Evolutionary conservation across 2,113 vertebrate species (phyloP), one percentile per base, ranked within the genome.

Genomic region (Epinephelus fuscoguttatus): DNA sequence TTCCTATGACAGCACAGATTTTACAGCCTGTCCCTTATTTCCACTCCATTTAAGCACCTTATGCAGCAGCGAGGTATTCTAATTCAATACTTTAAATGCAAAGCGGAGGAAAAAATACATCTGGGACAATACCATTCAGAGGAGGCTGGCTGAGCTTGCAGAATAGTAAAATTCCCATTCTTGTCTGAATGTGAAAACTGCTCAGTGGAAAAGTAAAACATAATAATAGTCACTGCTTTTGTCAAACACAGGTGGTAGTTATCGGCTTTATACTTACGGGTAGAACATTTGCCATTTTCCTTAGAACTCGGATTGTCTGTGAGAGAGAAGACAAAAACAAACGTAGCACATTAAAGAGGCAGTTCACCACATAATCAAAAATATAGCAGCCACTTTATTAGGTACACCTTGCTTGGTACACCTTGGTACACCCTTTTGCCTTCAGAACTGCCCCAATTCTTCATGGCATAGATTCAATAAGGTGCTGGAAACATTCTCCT

Each of bases 301-400:
- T 96, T n/a, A 99, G 84, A 94, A 97, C 96, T 64, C 98, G 94
- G 88, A 99, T 99, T 57, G 97, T 97, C 98, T 99, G 74, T 13
- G 27, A 73, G 70, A n/a, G 63, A 84, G 15, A 86, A 52, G 55
- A 88, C 18, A 84, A 77, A 75, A 72, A 55, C 4, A 52, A 68
- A 71, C 1, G 11, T 18, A 67, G 1, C 1, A 8, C 3, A 37
- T 37, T 68, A 25, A 77, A 67, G 11, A 12, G 1, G 11, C 50
- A 53, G 45, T n/a, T 33, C 1, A 49, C 8, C 55, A 9, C 11
- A 42, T 12, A 42, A 42, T 10, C 8, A 42, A 42, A 42, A 42
- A 42, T 6, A 37, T 37, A 37, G 3, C 1, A 4, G 33, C 5
- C 33, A 37, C 33, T 37, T 37, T 37, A 37, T 37, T 37, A 37